phyloP scores from a whole-genome alignment of 2,113 vertebrate genomes.

The Sapayoa aenigma region DNA sequence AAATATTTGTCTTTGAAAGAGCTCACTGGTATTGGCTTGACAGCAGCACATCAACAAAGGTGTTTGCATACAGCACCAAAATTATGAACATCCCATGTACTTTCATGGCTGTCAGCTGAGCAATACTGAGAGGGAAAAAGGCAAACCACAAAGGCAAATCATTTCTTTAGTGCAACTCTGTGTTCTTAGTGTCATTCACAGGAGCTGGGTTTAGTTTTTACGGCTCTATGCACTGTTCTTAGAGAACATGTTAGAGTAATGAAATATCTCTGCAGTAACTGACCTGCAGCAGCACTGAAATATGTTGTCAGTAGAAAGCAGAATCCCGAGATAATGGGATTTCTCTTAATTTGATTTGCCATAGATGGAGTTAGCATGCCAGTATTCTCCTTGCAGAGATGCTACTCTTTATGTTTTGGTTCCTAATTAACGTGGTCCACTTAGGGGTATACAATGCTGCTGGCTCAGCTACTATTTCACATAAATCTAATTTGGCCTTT shows the following conservation, averaged over 20 bases:
- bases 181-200: not conserved
- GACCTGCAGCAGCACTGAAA: constrained; percentile 35
- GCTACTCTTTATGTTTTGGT: constrained; percentile 62
- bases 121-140: not conserved
- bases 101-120: not conserved
- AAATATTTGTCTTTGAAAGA: not conserved
- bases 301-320: constrained; percentile 21
- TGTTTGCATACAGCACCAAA: not conserved
- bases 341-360: constrained; percentile 72
- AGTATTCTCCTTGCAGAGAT: constrained; percentile 59
- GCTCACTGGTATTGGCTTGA: not conserved
- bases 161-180: not conserved
- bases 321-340: constrained; percentile 67
- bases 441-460: constrained; percentile 48
- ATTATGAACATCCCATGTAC: not conserved
- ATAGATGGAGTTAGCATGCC: constrained; percentile 52
- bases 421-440: constrained; percentile 71
- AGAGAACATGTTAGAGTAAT: not conserved
- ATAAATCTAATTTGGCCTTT: constrained; percentile 69
- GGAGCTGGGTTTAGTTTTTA: not conserved
- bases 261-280: constrained; percentile 2
- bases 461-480: constrained; percentile 56
- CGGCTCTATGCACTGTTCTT: not conserved
- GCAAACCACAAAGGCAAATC: not conserved
- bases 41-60: not conserved